A percentile compares a stretch with the other conserved stretches of the same genome.
These are phyloP conservation scores for Phthorimaea operculella DNA, from an alignment of 1,140 invertebrate genomes.

Conservation along the genomic window DNA sequence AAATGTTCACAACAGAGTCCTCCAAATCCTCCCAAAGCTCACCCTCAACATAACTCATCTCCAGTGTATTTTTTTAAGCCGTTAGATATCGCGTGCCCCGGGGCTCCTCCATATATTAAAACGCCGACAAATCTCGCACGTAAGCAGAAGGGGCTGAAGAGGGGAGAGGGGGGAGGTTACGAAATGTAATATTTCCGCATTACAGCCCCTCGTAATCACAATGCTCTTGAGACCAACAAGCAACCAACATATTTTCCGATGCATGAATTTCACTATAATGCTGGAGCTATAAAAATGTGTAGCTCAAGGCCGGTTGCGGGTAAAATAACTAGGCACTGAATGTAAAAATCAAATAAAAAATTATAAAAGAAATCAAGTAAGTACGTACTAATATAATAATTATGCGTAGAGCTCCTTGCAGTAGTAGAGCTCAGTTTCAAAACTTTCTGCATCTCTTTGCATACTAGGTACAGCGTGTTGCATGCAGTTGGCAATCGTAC, in stretches of 20 bases:
- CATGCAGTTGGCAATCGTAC: no score
- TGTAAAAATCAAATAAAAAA: no score
- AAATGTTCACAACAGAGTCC: no score
- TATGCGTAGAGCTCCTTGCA: no score
- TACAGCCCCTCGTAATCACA: slow-evolving; percentile 14
- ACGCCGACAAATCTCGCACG: slow-evolving; percentile 3
- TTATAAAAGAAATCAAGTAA: no score
- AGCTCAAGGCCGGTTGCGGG: not conserved
- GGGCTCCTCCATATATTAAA: slow-evolving; percentile 3
- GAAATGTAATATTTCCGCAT: slow-evolving; percentile 29
- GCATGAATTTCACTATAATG: slow-evolving; percentile 1
- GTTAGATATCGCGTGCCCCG: not conserved
- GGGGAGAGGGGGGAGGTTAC: slow-evolving; percentile 2
- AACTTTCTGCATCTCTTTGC: no score
- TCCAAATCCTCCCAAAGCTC: no score
- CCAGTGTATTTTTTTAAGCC: not conserved
- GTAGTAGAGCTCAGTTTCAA: no score
- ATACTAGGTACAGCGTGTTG: no score
- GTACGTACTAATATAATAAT: no score
- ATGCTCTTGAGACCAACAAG: slow-evolving; percentile 7
- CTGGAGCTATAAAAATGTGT: slow-evolving; percentile 1
- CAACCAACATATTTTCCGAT: not conserved
- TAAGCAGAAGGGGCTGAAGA: no score
- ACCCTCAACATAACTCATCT: not conserved
- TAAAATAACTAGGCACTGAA: no score